Base-by-base conservation (phyloP, 1,140 invertebrate genomes). In the Vanessa atalanta region DNA sequence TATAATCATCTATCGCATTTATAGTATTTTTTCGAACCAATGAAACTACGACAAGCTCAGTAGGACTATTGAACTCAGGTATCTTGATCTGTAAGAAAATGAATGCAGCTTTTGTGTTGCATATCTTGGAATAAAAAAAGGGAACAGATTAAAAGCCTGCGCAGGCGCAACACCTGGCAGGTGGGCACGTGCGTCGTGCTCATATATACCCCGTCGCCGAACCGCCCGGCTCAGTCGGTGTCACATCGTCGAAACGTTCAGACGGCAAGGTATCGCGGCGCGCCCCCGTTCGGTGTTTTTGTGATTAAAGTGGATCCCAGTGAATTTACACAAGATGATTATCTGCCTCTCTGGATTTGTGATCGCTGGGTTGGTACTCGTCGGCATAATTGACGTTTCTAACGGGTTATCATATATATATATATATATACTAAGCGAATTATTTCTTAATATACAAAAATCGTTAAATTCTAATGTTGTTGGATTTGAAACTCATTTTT, bases 291-390 rank as follows among this genome's bases (percentile, higher is more conserved):
- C 48, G 48, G 20, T 26, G 57, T 61, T 37, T 43, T 14, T 6
- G 14, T 61, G 15, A n/a, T 61, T 31, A 51, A n/a, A 61, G 57
- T 61, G 57, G 7, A 37, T 26, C 57, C 4, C 4, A 61, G 57
- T 61, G 57, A 26, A 15, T 26, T 61, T 37, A 61, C n/a, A 61
- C 68, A 66, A 75, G 16, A 93, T 93, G 92, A 93, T 93, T 70
- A 93, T 93, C 83, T 93, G 92, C 77, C 87, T 93, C 4, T 93
- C 92, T 57, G 92, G 92, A 80, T 93, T 92, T 80, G 91, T 93
- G 43, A 93, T 93, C 65, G 91, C 90, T 53, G 92, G 92, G 90
- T 93, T 71, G 20, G 89, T 90, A 68, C 23, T 26, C 16, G 14
- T 43, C 6, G 15, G 51, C 12, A 26, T 26, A 13, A 26, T 60